A percentile compares a stretch with the other conserved stretches of the same genome.
These are phyloP conservation scores for zebrafish (Danio rerio) DNA, from an alignment of 2,113 vertebrate species.

Conservation along the genomic window GRCz12tu NC_133192.1:23375001-23375500, in stretches of 20 bases:
- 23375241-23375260: neutral
- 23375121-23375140: neutral
- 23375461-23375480: conserved; percentile 74
- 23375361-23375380: neutral
- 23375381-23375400: neutral
- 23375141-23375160: neutral
- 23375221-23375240: neutral
- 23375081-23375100: conserved; percentile 36
- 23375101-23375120: conserved; percentile 11
- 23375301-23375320: neutral
- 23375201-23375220: neutral
- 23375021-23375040: conserved; percentile 59
- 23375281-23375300: neutral
- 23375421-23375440: conserved; percentile 68
- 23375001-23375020: conserved; percentile 60
- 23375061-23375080: conserved; percentile 27
- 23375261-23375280: neutral
- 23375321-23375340: neutral
- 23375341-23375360: neutral
- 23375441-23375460: conserved; percentile 75
- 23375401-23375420: conserved; percentile 44
- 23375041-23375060: conserved; percentile 58
- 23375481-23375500: conserved; percentile 74
- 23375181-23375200: neutral
- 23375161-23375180: neutral